Evolutionary conservation across 1,140 invertebrate genomes (phyloP).

Genomic region (Onthophagus taurus): DNA sequence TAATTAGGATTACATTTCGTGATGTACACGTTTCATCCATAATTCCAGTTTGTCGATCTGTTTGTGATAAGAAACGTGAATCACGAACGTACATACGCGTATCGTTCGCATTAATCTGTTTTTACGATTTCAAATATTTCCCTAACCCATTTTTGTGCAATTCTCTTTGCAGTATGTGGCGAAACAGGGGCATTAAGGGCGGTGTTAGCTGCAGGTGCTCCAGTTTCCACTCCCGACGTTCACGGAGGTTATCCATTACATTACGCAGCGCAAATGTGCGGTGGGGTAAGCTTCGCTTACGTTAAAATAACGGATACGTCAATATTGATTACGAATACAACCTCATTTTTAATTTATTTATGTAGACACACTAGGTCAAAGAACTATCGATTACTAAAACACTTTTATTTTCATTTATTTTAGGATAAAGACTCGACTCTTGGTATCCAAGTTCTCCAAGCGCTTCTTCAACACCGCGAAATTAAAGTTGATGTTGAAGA

Average conservation of each 20-base stretch:
- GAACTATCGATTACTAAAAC: not conserved
- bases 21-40: too few species aligned
- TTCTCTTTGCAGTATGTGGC: constrained; percentile 63
- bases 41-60: too few species aligned
- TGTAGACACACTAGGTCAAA: too few species aligned
- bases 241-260: constrained; percentile 93
- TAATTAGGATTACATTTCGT: too few species aligned
- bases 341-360: too few species aligned
- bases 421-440: constrained; percentile 41
- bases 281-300: constrained; percentile 49
- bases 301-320: too few species aligned
- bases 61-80: not conserved
- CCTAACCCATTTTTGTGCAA: constrained; percentile 4
- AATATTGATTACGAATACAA: too few species aligned
- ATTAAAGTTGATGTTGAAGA: constrained; percentile 79
- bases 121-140: not conserved
- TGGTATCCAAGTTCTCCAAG: constrained; percentile 72
- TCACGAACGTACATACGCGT: not conserved
- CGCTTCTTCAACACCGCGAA: constrained; percentile 65
- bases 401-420: constrained; percentile 10
- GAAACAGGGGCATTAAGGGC: constrained; percentile 79
- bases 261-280: constrained; percentile 95
- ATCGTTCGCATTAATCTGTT: not conserved
- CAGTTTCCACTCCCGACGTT: constrained; percentile 77
- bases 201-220: constrained; percentile 72